These are phyloP conservation scores for Felis chaus DNA, from an alignment of 2,113 vertebrate species.

Conservation along the genomic window DNA sequence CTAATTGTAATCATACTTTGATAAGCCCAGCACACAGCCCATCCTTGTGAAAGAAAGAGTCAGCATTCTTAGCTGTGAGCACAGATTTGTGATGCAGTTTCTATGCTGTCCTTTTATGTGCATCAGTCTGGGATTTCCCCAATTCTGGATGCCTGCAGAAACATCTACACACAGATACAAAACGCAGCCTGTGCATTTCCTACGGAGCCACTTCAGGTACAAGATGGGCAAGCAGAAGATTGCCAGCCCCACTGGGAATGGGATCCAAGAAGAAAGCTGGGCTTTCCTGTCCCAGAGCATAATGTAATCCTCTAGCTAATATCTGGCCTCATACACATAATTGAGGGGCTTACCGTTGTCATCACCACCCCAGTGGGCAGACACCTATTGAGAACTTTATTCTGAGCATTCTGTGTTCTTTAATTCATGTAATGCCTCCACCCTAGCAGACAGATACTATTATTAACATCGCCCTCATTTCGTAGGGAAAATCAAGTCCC, in stretches of 20 bases:
- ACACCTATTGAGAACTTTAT: not conserved
- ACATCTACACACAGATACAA: not conserved
- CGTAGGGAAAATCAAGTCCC: not conserved
- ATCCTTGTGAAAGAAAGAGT: not conserved
- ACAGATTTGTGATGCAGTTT: not conserved
- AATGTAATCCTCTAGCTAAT: accelerated
- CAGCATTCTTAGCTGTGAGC: not conserved
- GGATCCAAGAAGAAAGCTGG: not conserved
- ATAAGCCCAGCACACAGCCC: too few species aligned
- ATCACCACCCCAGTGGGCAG: too few species aligned
- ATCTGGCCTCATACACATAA: accelerated
- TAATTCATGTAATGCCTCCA: too few species aligned
- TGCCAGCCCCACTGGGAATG: not conserved
- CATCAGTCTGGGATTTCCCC: too few species aligned
- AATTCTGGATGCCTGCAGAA: not conserved
- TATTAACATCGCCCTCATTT: not conserved
- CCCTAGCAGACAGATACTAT: not conserved
- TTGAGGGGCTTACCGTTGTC: too few species aligned
- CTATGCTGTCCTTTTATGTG: not conserved
- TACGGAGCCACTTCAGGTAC: not conserved
- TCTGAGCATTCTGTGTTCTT: accelerated
- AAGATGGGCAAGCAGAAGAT: not conserved
- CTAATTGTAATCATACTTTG: not conserved
- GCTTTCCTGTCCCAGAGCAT: not conserved
- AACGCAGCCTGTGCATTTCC: not conserved